These are phyloP conservation scores for Cephus sareptanus DNA, from an alignment of 2,888 invertebrate species.

Conservation along the genomic window DNA sequence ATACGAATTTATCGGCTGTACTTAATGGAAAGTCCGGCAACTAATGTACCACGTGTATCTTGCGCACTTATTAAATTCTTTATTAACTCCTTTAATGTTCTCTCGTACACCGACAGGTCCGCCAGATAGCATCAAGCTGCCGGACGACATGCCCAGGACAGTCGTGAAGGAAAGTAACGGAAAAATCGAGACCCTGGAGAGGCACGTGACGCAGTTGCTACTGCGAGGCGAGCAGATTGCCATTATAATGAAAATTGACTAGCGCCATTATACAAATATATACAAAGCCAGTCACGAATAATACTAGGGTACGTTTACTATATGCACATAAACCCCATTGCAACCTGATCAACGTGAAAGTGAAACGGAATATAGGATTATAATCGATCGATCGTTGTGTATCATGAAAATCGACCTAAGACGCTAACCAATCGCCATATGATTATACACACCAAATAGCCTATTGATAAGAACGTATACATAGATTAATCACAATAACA, in stretches of 20 bases:
- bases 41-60: neutral
- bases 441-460: too few species aligned
- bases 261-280: neutral
- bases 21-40: neutral
- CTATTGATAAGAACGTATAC: too few species aligned
- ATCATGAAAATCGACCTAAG: neutral
- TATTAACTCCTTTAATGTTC: neutral
- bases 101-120: constrained; percentile 32
- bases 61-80: constrained; percentile 8
- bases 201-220: constrained; percentile 76
- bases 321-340: neutral
- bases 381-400: neutral
- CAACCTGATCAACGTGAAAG: neutral
- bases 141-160: constrained; percentile 69
- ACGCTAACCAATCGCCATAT: neutral
- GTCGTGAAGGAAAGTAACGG: constrained; percentile 71
- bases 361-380: neutral
- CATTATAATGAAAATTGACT: constrained; percentile 65
- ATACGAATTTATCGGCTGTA: neutral
- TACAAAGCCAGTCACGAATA: neutral
- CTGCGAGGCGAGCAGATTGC: constrained; percentile 84
- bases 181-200: constrained; percentile 75
- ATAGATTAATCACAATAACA: neutral
- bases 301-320: neutral
- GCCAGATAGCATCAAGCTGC: constrained; percentile 52